phyloP scores from a whole-genome alignment of 2,888 invertebrate genomes.

The Tenthredo notha region DNA sequence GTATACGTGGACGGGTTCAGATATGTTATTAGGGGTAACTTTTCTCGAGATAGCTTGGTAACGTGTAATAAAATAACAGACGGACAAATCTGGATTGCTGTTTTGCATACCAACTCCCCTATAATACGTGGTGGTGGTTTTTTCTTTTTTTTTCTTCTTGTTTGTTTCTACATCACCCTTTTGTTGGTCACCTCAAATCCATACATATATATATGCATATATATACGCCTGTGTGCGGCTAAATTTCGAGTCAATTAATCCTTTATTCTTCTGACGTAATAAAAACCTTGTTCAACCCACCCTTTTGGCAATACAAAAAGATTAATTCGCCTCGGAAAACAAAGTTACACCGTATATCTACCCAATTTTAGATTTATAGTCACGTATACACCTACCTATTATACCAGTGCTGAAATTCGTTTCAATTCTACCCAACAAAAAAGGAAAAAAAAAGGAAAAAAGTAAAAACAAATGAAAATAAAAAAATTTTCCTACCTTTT shows the following conservation, averaged over 20 bases:
- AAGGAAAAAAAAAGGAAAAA: background rate
- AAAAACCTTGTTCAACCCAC: background rate
- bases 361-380: constrained; percentile 9
- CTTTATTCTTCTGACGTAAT: constrained; percentile 11
- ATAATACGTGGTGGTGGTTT: background rate
- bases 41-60: background rate
- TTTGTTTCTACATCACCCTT: background rate
- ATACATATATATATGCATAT: background rate
- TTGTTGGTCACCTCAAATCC: background rate
- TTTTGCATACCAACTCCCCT: constrained; percentile 29
- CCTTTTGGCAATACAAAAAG: background rate
- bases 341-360: constrained; percentile 31
- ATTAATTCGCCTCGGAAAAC: constrained; percentile 33
- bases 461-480: background rate
- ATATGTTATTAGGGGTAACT: background rate
- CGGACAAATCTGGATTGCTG: constrained; percentile 28
- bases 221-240: background rate
- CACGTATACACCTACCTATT: background rate
- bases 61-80: constrained; percentile 38
- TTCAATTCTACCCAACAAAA: constrained; percentile 8
- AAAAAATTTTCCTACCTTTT: background rate
- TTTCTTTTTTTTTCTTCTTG: background rate
- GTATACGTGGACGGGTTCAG: background rate
- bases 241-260: constrained; percentile 33
- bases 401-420: constrained; percentile 11